These are phyloP conservation scores for Sceloporus undulatus DNA, from an alignment of 2,113 vertebrate species.

Conservation along the genomic window DNA sequence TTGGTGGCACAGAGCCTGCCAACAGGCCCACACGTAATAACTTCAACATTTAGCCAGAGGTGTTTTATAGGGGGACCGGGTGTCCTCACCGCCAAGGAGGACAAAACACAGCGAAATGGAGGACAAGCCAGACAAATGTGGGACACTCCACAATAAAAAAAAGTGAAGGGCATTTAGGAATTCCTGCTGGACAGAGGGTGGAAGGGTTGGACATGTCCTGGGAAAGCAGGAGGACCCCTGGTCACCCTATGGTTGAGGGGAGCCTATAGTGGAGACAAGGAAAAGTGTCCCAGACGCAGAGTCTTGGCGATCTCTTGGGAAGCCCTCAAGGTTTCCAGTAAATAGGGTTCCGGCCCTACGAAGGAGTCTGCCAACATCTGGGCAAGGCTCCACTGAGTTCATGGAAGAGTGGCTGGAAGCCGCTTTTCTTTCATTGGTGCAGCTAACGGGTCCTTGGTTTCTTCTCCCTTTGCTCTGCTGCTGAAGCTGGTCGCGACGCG, in stretches of 20 bases:
- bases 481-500: neutral
- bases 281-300: no score
- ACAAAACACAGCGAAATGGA: neutral
- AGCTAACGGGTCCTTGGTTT: no score
- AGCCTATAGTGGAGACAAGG: neutral
- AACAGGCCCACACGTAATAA: no score
- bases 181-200: no score
- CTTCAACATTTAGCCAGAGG: no score
- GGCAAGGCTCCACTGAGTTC: slow-evolving; percentile 11
- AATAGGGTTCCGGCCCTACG: neutral
- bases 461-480: no score
- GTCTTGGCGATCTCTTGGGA: no score
- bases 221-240: neutral
- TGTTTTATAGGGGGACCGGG: neutral
- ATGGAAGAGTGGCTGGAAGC: neutral
- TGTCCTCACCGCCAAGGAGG: neutral
- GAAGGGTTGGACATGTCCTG: no score
- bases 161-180: no score
- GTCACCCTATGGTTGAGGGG: no score
- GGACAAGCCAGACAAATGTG: no score
- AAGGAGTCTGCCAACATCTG: slow-evolving; percentile 4
- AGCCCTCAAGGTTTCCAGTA: neutral
- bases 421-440: neutral
- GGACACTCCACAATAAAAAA: neutral
- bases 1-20: no score